Evolutionary conservation across 2,113 vertebrate species (phyloP), one percentile per base, ranked within the genome.

Genomic region (Ptyas mucosa): DNA sequence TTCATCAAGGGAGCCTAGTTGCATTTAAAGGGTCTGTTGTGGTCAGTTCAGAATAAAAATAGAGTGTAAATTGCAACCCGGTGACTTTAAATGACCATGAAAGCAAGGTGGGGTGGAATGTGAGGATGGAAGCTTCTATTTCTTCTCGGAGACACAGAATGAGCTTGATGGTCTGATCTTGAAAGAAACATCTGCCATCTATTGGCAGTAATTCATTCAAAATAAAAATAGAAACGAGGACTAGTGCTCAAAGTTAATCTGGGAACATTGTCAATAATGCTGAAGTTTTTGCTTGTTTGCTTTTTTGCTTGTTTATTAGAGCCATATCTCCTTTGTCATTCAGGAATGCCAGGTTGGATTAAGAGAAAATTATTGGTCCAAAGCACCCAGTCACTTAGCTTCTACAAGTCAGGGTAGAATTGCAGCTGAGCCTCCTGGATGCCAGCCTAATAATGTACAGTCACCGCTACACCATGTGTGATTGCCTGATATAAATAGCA

Each of bases 141-240:
- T 90, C 20, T 61, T n/a, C 88, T 24, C 0, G 18, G 39, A 21
- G 11, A 8, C 8, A 21, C 54, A 39, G 24, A 61, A 92, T 12
- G 3, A 39, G 29, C 12, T 89, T 54, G 55, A 15, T 39, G 85
- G 43, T 51, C 21, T 26, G 46, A 39, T 86, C 23, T 90, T 54
- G 26, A 90, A 93, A 90, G n/a, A 93, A 58, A 54, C 46, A 93
- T 64, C 43, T 86, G 92, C 75, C 88, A 93, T 52, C 92, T 86
- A 90, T 57, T 52, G 92, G 75, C 88, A 93, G 26, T 29, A 46
- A 29, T 21, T 89, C 34, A 58, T 49, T 85, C 49, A 89, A 51
- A 89, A 92, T 34, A 11, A 34, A 51, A 39, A 64, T 39, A 86
- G 69, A 88, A 91, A 51, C 39, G 57, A 15, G 43, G 7, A 11